phyloP scores from a whole-genome alignment of 2,113 vertebrate genomes.

The Ibidorhyncha struthersii region DNA sequence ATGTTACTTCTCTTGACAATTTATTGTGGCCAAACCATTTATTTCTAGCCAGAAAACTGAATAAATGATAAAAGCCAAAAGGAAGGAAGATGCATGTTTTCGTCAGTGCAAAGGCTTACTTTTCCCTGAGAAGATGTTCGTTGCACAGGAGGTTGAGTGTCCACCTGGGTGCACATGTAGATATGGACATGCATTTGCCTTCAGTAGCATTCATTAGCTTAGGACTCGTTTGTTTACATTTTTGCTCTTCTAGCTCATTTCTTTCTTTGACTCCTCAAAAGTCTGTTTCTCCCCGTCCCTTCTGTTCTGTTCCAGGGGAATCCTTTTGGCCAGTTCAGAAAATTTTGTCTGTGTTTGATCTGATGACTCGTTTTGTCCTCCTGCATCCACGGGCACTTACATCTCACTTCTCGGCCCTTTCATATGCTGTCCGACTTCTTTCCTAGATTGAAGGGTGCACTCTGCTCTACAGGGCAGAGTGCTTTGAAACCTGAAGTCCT shows the following conservation, averaged over 20 bases:
- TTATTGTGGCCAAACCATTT: slow-evolving; percentile 37
- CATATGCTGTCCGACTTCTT: background rate
- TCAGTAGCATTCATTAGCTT: background rate
- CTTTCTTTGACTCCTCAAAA: background rate
- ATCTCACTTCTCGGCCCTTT: slow-evolving; percentile 16
- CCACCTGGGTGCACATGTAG: background rate
- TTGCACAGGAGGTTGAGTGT: background rate
- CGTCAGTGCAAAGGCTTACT: background rate
- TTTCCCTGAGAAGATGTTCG: background rate
- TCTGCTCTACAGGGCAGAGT: background rate
- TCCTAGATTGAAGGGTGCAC: background rate
- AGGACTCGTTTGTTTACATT: background rate
- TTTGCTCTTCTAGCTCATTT: slow-evolving; percentile 11
- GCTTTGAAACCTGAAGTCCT: slow-evolving; percentile 39
- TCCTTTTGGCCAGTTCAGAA: background rate
- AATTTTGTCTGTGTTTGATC: background rate
- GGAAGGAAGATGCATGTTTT: background rate
- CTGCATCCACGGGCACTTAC: background rate
- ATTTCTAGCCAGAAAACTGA: background rate
- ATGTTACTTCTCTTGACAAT: slow-evolving; percentile 48
- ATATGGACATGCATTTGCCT: background rate
- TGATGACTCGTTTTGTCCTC: slow-evolving; percentile 20
- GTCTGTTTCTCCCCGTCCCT: background rate
- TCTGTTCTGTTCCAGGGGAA: slow-evolving; percentile 31
- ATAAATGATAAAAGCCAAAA: slow-evolving; percentile 14